Percentiles rank a stretch among this genome's conserved stretches.
These are phyloP conservation scores for Andrena cerasifolii DNA, from an alignment of 1,140 invertebrate species.

Conservation along the genomic window DNA sequence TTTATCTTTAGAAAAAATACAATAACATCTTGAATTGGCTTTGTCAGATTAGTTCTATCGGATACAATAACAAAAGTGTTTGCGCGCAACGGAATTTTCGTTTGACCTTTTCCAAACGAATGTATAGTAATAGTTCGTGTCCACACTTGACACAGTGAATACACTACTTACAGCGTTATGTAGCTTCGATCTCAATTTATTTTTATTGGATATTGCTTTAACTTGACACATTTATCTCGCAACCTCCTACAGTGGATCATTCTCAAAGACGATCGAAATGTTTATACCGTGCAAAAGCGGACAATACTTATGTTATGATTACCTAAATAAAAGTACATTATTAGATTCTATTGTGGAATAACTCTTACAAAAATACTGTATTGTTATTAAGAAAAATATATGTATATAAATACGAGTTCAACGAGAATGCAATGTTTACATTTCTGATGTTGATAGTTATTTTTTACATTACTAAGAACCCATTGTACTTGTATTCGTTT, in stretches of 20 bases:
- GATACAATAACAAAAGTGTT: not conserved
- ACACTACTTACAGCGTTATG: constrained; percentile 13
- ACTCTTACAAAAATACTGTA: not conserved
- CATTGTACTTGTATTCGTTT: too few species aligned
- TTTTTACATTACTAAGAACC: not conserved
- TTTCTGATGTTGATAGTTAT: not conserved
- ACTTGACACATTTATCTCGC: not conserved
- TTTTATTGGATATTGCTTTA: not conserved
- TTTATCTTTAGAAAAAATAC: not conserved
- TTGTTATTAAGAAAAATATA: not conserved
- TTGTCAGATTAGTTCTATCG: not conserved
- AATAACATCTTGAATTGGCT: not conserved
- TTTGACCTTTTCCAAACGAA: not conserved
- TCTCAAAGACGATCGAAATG: not conserved
- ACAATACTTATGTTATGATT: too few species aligned
- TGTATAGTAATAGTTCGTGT: not conserved
- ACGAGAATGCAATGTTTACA: too few species aligned
- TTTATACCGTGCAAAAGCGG: not conserved
- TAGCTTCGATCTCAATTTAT: not conserved
- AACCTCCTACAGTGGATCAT: not conserved
- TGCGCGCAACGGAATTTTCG: not conserved
- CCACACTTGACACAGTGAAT: not conserved
- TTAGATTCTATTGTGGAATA: not conserved
- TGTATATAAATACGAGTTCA: too few species aligned
- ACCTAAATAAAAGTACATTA: not conserved